Conservation (phyloP, 2,113 vertebrate genomes). For the Osmerus eperlanus region DNA sequence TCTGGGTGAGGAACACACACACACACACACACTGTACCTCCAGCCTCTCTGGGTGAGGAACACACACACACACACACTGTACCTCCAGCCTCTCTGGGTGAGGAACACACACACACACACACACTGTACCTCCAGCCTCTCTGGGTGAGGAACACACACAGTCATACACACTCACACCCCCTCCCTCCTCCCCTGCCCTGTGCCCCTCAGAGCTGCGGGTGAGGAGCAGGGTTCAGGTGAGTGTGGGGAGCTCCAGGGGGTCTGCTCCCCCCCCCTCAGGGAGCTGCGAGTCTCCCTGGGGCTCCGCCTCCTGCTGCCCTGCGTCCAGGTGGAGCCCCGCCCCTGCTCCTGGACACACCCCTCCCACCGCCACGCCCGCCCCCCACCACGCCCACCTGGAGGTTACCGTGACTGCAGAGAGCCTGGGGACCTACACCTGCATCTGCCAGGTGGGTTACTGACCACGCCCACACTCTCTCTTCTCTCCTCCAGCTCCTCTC, state of each 20-base stretch:
- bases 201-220: background rate
- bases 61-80: too few relatives aligned
- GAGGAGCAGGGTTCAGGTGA: too few relatives aligned
- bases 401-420: slow-evolving; percentile 69
- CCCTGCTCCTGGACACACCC: slow-evolving; percentile 77
- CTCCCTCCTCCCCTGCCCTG: background rate
- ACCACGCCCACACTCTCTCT: background rate
- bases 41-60: too few relatives aligned
- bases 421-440: slow-evolving; percentile 76
- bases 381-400: slow-evolving; percentile 73
- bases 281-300: slow-evolving; percentile 56
- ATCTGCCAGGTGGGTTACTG: slow-evolving; percentile 69
- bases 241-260: slow-evolving; percentile 37
- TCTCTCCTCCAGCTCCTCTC: background rate
- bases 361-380: slow-evolving; percentile 61
- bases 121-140: too few relatives aligned
- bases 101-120: too few relatives aligned
- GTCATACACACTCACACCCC: background rate
- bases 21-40: too few relatives aligned
- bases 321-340: slow-evolving; percentile 75
- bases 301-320: slow-evolving; percentile 65
- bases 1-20: too few relatives aligned
- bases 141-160: too few relatives aligned
- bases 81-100: too few relatives aligned
- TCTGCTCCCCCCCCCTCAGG: slow-evolving; percentile 38